phyloP scores from a whole-genome alignment of 1,140 invertebrate species.

The Ostrea edulis region DNA sequence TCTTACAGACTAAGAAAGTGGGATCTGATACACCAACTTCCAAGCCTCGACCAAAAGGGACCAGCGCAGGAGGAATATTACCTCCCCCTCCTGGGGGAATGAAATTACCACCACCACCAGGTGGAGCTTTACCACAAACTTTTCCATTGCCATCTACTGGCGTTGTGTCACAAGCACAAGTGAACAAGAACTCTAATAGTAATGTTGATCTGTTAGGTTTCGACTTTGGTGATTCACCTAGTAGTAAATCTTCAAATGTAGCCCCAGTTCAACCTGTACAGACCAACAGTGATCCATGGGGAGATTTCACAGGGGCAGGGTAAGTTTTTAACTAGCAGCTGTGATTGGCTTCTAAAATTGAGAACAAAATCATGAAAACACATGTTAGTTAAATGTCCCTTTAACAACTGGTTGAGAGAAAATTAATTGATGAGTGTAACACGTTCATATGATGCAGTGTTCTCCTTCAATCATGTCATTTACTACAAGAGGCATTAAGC shows the following conservation, averaged over 20 bases:
- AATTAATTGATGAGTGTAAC: too few species aligned
- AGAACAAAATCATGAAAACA: too few species aligned
- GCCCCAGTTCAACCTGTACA: conserved; percentile 42
- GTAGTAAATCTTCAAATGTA: conserved; percentile 34
- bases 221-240: conserved; percentile 52
- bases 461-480: too few species aligned
- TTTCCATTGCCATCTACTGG: conserved; percentile 83
- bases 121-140: conserved; percentile 82
- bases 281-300: conserved; percentile 67
- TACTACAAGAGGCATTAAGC: too few species aligned
- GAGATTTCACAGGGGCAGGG: conserved; percentile 72
- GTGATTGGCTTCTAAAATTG: background rate
- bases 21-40: conserved; percentile 46
- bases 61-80: conserved; percentile 81
- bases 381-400: too few species aligned
- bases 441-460: too few species aligned
- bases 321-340: conserved; percentile 40
- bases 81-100: conserved; percentile 90
- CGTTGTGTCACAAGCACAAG: conserved; percentile 76
- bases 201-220: conserved; percentile 71
- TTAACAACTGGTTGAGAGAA: too few species aligned
- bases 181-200: conserved; percentile 49
- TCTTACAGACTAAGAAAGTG: conserved; percentile 51
- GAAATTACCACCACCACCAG: conserved; percentile 85
- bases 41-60: conserved; percentile 83